Evolutionary conservation across 2,888 invertebrate genomes (phyloP), one percentile per base, ranked within the genome.

Genomic region (Nemapogon koenigi): DNA sequence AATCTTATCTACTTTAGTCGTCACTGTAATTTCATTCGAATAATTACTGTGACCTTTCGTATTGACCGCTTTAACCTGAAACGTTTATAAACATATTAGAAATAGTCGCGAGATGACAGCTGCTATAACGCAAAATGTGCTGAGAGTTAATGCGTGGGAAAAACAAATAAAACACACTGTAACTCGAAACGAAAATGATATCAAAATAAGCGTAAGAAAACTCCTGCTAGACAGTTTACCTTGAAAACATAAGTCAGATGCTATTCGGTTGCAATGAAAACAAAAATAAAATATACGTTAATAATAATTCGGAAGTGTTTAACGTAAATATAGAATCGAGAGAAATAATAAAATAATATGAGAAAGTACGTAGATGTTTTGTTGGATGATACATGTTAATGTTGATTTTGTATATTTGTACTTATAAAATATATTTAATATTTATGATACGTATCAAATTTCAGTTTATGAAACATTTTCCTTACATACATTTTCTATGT

Each of bases 41-140:
- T 88, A 91, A 46, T 91, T 90, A 43, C 94, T 94, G 48, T 88
- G 86, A 11, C 93, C 93, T 63, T 91, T 91, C 1, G 91, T 89
- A 57, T 94, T 95, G 45, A 91, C 83, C 0, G 94, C 94, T 69
- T 91, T 92, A 41, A 91, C 86, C 86, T 87, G 61, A 4, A 62
- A 42, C 8, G 22, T 22, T 22, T 6, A 22, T 22, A 22, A 22
- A 7, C 8, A 7, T 22, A 31, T 14, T 16, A 16, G n/a, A 3
- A 31, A 30, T 14, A 29, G 14, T 29, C 14, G 6, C 13, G 14
- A 26, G 19, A 15, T 35, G 10, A 14, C n/a, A 22, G 14, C 13
- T n/a, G 11, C 7, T 25, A 15, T 3, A 30, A 37, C 14, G 32
- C 36, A 28, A n/a, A 35, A 18, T 25, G 41, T 41, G 41, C 41